These are phyloP conservation scores for Plectrocnemia conspersa DNA, from an alignment of 1,140 invertebrate genomes.

Conservation along the genomic window DNA sequence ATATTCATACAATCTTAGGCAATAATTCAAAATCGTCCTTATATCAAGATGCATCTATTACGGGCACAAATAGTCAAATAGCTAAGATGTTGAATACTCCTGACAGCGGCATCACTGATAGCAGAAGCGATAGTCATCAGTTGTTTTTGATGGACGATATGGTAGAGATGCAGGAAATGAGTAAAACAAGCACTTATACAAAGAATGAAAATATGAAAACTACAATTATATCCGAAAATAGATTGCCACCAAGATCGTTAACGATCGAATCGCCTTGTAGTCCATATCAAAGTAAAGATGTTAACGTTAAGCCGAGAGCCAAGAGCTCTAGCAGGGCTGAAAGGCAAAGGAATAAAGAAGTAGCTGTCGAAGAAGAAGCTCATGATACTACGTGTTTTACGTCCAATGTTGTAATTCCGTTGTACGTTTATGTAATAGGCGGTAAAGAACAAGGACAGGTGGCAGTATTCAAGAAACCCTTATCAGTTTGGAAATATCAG, in stretches of 20 bases:
- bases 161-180: slow-evolving; percentile 36
- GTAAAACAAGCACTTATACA: slow-evolving; percentile 33
- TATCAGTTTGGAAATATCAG: slow-evolving; percentile 63
- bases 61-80: slow-evolving; percentile 36
- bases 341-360: slow-evolving; percentile 34
- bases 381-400: slow-evolving; percentile 32
- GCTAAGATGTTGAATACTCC: slow-evolving; percentile 52
- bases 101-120: slow-evolving; percentile 52
- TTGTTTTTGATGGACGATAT: slow-evolving; percentile 35
- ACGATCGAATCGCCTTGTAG: slow-evolving; percentile 38
- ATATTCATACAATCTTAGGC: slow-evolving; percentile 48
- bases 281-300: slow-evolving; percentile 29
- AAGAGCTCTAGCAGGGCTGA: slow-evolving; percentile 42
- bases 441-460: slow-evolving; percentile 65
- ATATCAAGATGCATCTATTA: slow-evolving; percentile 25
- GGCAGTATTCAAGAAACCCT: slow-evolving; percentile 61
- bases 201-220: slow-evolving; percentile 38
- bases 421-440: slow-evolving; percentile 61
- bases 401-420: slow-evolving; percentile 47
- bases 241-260: slow-evolving; percentile 43
- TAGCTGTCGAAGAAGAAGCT: slow-evolving; percentile 30
- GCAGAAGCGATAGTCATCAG: slow-evolving; percentile 38
- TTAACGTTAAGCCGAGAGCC: slow-evolving; percentile 37
- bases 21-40: slow-evolving; percentile 40
- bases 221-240: slow-evolving; percentile 33